Percentiles rank a stretch among this genome's conserved stretches.
These are phyloP conservation scores for Drosophila leontia DNA, from an alignment of 1,140 invertebrate genomes.

Conservation along the genomic window DNA sequence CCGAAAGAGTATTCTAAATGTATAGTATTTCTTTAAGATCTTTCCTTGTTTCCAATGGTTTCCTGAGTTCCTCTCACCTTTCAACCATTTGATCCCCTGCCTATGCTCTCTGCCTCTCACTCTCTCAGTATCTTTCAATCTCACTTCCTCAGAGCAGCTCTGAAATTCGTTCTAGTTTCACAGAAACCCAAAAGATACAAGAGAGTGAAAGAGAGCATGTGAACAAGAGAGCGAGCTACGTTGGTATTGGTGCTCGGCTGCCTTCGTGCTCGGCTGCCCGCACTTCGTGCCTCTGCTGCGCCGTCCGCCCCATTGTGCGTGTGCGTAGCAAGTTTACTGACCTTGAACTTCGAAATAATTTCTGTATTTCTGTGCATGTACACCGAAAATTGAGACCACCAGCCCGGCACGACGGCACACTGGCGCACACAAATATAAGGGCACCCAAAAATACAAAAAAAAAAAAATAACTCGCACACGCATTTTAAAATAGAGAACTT, in stretches of 20 bases:
- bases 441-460: constrained; percentile 14
- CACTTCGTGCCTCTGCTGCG: constrained; percentile 19
- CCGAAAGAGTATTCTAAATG: not conserved
- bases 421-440: constrained; percentile 5
- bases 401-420: constrained; percentile 16
- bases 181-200: constrained; percentile 39
- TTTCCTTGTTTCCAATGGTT: constrained; percentile 1
- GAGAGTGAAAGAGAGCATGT: not conserved
- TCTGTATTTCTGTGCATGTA: constrained; percentile 51
- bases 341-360: constrained; percentile 84
- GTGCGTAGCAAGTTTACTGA: constrained; percentile 84
- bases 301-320: constrained; percentile 64
- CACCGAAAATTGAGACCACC: constrained; percentile 67
- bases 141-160: constrained; percentile 24
- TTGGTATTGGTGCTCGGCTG: constrained; percentile 16
- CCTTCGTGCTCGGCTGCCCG: constrained; percentile 35
- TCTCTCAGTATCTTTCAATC: not conserved
- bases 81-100: constrained; percentile 27
- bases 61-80: constrained; percentile 21
- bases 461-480: constrained; percentile 11
- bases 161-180: constrained; percentile 73
- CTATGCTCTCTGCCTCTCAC: constrained; percentile 7
- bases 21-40: not conserved
- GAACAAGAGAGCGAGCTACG: constrained; percentile 1
- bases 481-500: constrained; percentile 40